Percentiles rank a stretch among this genome's conserved stretches.
Evolutionary conservation across 2,113 vertebrate species (phyloP).

Genomic region (Tragelaphus imberbis): DNA sequence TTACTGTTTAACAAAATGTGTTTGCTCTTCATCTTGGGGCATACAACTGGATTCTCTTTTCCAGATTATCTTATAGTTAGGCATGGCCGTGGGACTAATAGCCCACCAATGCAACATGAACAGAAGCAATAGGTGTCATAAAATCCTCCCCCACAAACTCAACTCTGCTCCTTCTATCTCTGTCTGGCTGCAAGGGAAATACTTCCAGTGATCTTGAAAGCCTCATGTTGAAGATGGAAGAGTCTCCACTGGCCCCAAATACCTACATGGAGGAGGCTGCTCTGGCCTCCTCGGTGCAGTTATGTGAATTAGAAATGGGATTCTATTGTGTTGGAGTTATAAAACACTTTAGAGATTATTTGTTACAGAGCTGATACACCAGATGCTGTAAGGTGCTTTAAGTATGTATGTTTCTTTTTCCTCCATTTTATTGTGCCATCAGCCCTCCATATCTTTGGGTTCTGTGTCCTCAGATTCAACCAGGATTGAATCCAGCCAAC

Average conservation of each 20-base stretch:
- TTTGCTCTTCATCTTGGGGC: not conserved
- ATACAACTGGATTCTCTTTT: not conserved
- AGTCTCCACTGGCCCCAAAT: not conserved
- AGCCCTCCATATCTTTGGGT: not conserved
- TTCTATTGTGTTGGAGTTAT: not conserved
- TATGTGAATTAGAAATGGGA: not conserved
- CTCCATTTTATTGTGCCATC: not conserved
- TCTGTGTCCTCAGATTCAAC: not conserved
- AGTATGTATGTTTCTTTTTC: not conserved
- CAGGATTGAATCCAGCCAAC: not conserved
- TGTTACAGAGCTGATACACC: not conserved
- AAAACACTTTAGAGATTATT: not conserved
- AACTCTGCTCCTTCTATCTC: not conserved
- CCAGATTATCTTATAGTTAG: not conserved
- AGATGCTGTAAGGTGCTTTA: not conserved
- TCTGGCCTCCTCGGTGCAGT: not conserved
- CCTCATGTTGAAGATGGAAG: not conserved
- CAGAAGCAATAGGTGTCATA: not conserved
- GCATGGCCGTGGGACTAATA: not conserved
- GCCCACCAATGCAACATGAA: not conserved
- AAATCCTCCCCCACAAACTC: not conserved
- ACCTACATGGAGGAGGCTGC: not conserved
- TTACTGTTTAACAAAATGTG: not conserved
- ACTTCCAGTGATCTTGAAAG: not conserved
- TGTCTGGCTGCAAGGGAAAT: not conserved